Conservation (phyloP, 1,140 invertebrate species). For the Zaprionus taronus region DNA sequence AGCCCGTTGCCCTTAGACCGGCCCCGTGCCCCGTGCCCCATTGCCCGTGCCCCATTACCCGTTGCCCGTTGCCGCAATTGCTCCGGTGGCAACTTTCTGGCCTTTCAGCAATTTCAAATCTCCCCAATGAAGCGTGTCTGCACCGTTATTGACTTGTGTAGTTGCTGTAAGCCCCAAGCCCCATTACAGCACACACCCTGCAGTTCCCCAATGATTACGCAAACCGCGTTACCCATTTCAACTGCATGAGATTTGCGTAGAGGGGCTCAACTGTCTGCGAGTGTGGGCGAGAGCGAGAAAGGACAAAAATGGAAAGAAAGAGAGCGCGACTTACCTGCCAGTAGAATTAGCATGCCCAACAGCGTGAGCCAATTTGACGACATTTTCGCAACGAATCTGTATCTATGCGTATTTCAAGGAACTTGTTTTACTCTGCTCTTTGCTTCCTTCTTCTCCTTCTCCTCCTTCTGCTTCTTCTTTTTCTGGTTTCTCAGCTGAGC, state of each 20-base stretch:
- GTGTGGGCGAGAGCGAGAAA: background rate
- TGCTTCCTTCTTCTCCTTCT: background rate
- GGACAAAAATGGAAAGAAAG: background rate
- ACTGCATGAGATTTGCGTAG: slow-evolving; percentile 14
- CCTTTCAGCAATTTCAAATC: slow-evolving; percentile 19
- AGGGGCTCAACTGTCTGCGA: background rate
- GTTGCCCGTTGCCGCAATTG: background rate
- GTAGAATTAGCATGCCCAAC: slow-evolving; percentile 39
- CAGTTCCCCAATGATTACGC: slow-evolving; percentile 11
- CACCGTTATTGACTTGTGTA: slow-evolving; percentile 25
- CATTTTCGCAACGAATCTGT: slow-evolving; percentile 35
- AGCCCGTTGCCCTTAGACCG: background rate
- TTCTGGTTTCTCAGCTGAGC: background rate
- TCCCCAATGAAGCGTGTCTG: slow-evolving; percentile 12
- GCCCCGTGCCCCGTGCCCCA: background rate
- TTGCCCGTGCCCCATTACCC: background rate
- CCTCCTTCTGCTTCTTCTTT: background rate
- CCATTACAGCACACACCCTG: background rate
- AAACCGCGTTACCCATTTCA: slow-evolving; percentile 13
- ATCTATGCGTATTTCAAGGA: background rate
- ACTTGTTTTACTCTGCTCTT: background rate
- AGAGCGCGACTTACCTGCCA: slow-evolving; percentile 47
- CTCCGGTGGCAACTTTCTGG: slow-evolving; percentile 26
- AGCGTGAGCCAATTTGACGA: slow-evolving; percentile 55
- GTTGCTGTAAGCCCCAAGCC: background rate